Percentiles rank a stretch among this genome's conserved stretches.
Conservation (phyloP, 2,888 invertebrate genomes). For the Orchesellides sinensis region DNA sequence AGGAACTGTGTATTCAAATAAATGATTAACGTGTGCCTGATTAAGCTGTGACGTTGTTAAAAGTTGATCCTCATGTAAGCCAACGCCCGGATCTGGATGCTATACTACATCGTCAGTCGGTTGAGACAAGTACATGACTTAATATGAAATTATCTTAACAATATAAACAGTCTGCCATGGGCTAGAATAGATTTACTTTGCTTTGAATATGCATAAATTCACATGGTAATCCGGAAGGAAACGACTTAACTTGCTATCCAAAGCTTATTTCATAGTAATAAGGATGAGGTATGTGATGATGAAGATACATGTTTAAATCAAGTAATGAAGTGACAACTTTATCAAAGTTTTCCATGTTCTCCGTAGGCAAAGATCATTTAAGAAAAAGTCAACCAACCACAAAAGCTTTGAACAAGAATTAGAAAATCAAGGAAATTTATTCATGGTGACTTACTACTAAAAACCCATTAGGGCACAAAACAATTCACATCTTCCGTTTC, state of each 20-base stretch:
- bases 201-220: no score
- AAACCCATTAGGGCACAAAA: constrained; percentile 24
- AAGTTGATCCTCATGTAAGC: no score
- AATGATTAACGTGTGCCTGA: no score
- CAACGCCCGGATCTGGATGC: no score
- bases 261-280: background rate
- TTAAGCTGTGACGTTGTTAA: no score
- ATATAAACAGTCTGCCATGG: no score
- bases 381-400: constrained; percentile 41
- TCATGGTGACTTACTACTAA: constrained; percentile 31
- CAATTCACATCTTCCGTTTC: constrained; percentile 48
- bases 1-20: no score
- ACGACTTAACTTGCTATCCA: no score
- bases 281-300: constrained; percentile 44
- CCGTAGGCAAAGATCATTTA: constrained; percentile 24
- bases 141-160: no score
- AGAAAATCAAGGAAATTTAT: constrained; percentile 53
- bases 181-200: no score
- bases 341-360: constrained; percentile 44
- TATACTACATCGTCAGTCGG: no score
- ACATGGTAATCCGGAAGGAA: background rate
- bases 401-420: constrained; percentile 15
- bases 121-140: no score
- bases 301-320: constrained; percentile 47
- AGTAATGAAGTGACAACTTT: constrained; percentile 61